Conservation (phyloP, 2,888 invertebrate species). For the Mycalesis mineus region DNA sequence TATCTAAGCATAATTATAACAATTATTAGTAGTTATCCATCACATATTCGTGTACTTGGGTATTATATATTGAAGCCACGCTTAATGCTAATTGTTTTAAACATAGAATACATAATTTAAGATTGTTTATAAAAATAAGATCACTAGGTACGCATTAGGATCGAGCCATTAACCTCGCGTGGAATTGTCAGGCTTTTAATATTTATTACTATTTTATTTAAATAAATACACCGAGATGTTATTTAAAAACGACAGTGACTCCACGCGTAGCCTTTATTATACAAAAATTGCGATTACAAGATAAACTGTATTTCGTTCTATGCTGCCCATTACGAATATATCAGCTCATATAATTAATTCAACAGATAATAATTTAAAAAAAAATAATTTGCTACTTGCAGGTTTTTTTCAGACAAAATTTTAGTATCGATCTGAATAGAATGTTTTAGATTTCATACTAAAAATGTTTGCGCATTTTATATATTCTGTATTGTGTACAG, state of each 20-base stretch:
- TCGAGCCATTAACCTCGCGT: slow-evolving; percentile 17
- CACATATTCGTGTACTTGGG: too few species aligned
- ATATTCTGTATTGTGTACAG: too few species aligned
- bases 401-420: too few species aligned
- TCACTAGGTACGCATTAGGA: slow-evolving; percentile 15
- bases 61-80: slow-evolving; percentile 48
- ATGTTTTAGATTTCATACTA: too few species aligned
- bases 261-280: not conserved
- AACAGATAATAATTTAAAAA: too few species aligned
- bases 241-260: slow-evolving; percentile 1
- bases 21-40: too few species aligned
- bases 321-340: too few species aligned
- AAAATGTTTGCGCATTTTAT: too few species aligned
- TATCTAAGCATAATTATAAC: too few species aligned
- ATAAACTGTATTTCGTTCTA: not conserved
- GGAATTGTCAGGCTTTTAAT: slow-evolving; percentile 18
- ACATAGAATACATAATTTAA: slow-evolving; percentile 33
- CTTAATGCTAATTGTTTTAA: slow-evolving; percentile 31
- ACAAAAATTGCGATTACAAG: not conserved
- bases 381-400: too few species aligned
- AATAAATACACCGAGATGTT: slow-evolving; percentile 5
- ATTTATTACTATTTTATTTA: slow-evolving; percentile 22
- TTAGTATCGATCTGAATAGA: too few species aligned
- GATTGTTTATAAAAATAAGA: slow-evolving; percentile 31
- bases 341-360: too few species aligned